Evolutionary conservation across 2,113 vertebrate genomes (phyloP).

Genomic region (Eolophus roseicapilla): DNA sequence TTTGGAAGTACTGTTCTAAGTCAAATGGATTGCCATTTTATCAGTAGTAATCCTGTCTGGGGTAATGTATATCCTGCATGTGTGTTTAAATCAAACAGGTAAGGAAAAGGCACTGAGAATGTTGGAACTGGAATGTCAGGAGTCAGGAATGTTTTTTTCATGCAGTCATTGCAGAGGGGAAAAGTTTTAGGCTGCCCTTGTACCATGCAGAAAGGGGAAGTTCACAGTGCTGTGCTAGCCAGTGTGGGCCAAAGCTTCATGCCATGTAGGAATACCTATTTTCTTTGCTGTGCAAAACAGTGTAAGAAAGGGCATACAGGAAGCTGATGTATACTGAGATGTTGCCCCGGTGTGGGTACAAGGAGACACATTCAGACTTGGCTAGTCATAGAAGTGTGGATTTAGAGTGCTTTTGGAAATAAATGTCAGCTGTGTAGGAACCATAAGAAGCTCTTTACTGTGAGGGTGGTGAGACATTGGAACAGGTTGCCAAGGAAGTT

Average conservation of each 20-base stretch:
- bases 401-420: not conserved
- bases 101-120: not conserved
- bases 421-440: not conserved
- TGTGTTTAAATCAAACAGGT: not conserved
- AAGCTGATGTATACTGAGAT: not conserved
- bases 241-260: not conserved
- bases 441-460: not conserved
- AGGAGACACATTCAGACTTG: not conserved
- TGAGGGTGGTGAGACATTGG: not conserved
- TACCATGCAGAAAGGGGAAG: not conserved
- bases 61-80: not conserved
- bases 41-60: not conserved
- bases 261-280: not conserved
- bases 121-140: not conserved
- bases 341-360: not conserved
- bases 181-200: not conserved
- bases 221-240: not conserved
- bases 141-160: not conserved
- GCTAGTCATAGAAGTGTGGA: not conserved
- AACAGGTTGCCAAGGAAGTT: not conserved
- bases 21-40: not conserved
- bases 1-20: not conserved
- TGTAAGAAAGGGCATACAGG: not conserved
- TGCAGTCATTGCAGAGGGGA: not conserved
- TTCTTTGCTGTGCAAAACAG: not conserved